Base-by-base conservation (phyloP, 2,797 vertebrate species). In the Tadarida brasiliensis region DNA sequence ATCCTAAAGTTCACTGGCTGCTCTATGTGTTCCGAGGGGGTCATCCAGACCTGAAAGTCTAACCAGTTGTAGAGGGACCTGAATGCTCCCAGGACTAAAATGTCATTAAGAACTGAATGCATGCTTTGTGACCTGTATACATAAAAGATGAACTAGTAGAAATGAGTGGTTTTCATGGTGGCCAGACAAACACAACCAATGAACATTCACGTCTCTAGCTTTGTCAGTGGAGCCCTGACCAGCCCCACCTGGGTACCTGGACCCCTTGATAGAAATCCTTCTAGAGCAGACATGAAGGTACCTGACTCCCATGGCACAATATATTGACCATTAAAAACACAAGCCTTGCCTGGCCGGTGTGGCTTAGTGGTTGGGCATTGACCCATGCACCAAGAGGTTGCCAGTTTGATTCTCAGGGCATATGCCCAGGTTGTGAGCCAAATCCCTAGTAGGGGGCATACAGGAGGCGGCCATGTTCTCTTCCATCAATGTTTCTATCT, bases 11-110 rank as follows among this genome's bases (percentile, higher is more conserved):
- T 80, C 49, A 17, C n/a, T 22, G 35, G 51, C n/a, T 30, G 33
- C 44, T 86, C 54, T 59, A 77, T 54, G 44, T 93, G 87, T 95
- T 84, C 70, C 33, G 61, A 94, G n/a, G 11, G 68, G 47, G 39
- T 70, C 49, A 71, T 8, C 26, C 71, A 94, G 56, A 87, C 15
- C 65, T 90, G 44, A 95, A 28, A 70, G 56, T 61, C 54, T 67
- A 49, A 74, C 7, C 24, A 15, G 33, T 54, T 20, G 2, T 33
- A 35, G 11, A 61, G 22, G 80, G 39, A 47, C 26, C 33, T 20
- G n/a, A 94, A 63, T 24, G 57, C 11, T 57, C 59, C 39, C 51
- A 76, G 74, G n/a, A 84, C 51, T 71, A 80, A 87, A 84, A 76
- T 26, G 57, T 24, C 65, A 12, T 63, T 67, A 70, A 88, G 68